Percentiles rank a stretch among this genome's conserved stretches.
phyloP scores from a whole-genome alignment of 2,797 vertebrate species.

The Helostoma temminkii region DNA sequence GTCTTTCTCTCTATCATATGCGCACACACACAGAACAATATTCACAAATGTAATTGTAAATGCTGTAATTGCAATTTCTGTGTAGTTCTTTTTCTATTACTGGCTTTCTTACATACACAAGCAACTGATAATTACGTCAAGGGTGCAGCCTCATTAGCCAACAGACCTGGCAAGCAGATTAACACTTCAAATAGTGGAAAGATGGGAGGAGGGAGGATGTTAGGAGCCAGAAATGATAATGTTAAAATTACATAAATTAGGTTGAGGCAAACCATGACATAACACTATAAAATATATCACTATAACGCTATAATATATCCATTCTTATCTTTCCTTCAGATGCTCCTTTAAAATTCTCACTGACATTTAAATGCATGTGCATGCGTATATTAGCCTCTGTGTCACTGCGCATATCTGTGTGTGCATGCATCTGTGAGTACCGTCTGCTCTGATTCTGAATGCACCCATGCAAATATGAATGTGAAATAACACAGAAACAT shows the following conservation, averaged over 20 bases:
- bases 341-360: too few species aligned
- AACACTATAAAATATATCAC: neutral
- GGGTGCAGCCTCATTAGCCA: conserved; percentile 69
- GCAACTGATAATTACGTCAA: conserved; percentile 71
- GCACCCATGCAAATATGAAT: conserved; percentile 23
- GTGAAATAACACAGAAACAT: conserved; percentile 25
- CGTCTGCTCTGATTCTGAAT: conserved; percentile 38
- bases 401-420: conserved; percentile 19
- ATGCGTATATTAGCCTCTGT: conserved; percentile 9
- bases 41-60: conserved; percentile 29
- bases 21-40: conserved; percentile 1
- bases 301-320: neutral
- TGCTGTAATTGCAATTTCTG: conserved; percentile 28
- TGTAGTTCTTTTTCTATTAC: conserved; percentile 34
- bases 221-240: conserved; percentile 45
- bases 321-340: neutral
- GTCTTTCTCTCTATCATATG: neutral
- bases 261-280: conserved; percentile 7
- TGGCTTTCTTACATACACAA: conserved; percentile 36
- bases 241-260: conserved; percentile 29
- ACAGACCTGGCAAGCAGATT: conserved; percentile 67
- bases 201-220: conserved; percentile 28
- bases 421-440: conserved; percentile 21
- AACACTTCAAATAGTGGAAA: conserved; percentile 72
- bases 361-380: neutral